phyloP scores from a whole-genome alignment of 2,888 invertebrate genomes.

The Thymelicus lineola region DNA sequence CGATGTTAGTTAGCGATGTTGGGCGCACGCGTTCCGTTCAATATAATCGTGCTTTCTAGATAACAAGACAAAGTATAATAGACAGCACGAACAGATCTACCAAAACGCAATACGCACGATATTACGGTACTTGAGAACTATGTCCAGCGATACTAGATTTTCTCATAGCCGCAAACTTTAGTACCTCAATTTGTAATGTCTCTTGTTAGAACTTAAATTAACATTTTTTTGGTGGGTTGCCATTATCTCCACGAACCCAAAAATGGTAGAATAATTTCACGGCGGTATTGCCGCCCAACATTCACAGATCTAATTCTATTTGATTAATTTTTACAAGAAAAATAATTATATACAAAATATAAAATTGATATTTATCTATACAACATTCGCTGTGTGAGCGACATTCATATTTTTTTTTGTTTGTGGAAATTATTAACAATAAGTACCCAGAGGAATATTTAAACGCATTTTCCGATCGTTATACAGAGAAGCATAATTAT shows the following conservation, averaged over 20 bases:
- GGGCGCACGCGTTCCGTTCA: slow-evolving; percentile 25
- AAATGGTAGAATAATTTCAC: slow-evolving; percentile 42
- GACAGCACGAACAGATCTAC: slow-evolving; percentile 4
- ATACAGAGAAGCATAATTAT: slow-evolving; percentile 47
- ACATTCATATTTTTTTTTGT: slow-evolving; percentile 51
- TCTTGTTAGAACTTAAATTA: slow-evolving; percentile 50
- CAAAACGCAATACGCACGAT: slow-evolving; percentile 41
- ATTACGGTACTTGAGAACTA: slow-evolving; percentile 33
- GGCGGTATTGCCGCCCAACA: slow-evolving; percentile 51
- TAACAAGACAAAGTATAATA: not conserved
- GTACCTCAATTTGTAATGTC: slow-evolving; percentile 42
- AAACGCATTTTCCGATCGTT: slow-evolving; percentile 36
- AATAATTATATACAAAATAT: slow-evolving; percentile 80
- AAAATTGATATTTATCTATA: slow-evolving; percentile 79
- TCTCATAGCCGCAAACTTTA: slow-evolving; percentile 49
- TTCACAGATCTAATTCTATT: slow-evolving; percentile 75
- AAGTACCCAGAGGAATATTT: slow-evolving; percentile 70
- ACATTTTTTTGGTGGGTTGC: slow-evolving; percentile 62
- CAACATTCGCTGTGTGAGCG: slow-evolving; percentile 67
- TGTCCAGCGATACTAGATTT: slow-evolving; percentile 43
- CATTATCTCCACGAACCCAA: slow-evolving; percentile 42
- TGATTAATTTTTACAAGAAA: slow-evolving; percentile 78
- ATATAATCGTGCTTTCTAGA: slow-evolving; percentile 14
- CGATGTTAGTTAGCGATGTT: slow-evolving; percentile 67
- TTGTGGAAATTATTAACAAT: slow-evolving; percentile 72